Evolutionary conservation across 2,888 invertebrate species (phyloP), one percentile per base, ranked within the genome.

Genomic region (Lomographa bimaculata): DNA sequence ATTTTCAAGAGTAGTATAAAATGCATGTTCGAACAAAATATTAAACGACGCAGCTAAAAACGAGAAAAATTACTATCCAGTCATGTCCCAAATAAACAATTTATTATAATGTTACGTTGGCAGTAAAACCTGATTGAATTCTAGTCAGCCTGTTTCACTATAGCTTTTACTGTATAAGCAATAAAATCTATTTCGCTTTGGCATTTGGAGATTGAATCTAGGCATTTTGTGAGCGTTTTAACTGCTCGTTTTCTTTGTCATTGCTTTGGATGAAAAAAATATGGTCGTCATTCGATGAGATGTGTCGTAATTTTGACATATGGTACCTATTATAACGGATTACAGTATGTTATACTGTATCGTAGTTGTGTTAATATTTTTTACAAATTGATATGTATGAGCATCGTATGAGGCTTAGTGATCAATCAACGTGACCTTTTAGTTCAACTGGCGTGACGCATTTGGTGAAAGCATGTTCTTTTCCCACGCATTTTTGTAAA

Each of bases 91-190:
- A 35, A 41, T 30, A 41, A 41, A 50, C 44, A 46, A 45, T 47
- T 46, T 46, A 41, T 37, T 42, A 39, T 39, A 44, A 44, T 28
- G 34, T 38, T 39, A 46, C 34, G 30, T 42, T 34, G 16, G 20
- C 42, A 42, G 46, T 52, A 46, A 52, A 50, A 42, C 50, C 25
- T 50, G 50, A 50, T 52, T 50, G 49, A 52, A 52, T 44, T 49
- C 34, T 7, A 5, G 16, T 11, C 23, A 25, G 28, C 18, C 11
- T 4, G 9, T 21, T 16, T 11, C 32, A 52, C 46, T 44, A 30
- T 23, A 7, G 16, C 9, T 29, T 29, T 19, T 49, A 19, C 20
- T 26, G 2, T 19, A 9, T 14, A 7, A 3, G 5, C 1, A 1
- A 14, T 34, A 44, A 24, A 34, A 28, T 3, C 4, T 37, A 40